A percentile compares a stretch with the other conserved stretches of the same genome.
Conservation (phyloP, 1,140 invertebrate genomes). For the Drosophila orena region DNA sequence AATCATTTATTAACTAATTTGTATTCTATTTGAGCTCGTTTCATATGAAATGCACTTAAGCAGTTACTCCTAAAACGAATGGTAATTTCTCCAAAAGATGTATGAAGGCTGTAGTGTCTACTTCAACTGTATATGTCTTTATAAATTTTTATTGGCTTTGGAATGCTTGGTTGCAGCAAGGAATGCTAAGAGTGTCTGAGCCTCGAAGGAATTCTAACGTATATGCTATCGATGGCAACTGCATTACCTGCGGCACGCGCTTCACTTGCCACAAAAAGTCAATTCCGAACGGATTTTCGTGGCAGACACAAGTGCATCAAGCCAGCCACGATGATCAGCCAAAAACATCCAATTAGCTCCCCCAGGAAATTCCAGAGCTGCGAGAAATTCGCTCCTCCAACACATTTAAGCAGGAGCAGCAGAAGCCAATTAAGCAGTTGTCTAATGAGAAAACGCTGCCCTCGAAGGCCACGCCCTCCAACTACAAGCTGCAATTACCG, state of each 20-base stretch:
- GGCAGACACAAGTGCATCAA: constrained; percentile 8
- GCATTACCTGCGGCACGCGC: constrained; percentile 21
- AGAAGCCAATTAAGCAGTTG: constrained; percentile 64
- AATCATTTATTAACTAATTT: not conserved
- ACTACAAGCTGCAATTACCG: constrained; percentile 51
- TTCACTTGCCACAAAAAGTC: constrained; percentile 19
- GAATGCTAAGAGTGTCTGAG: not conserved
- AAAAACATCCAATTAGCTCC: constrained; percentile 46
- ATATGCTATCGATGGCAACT: constrained; percentile 21
- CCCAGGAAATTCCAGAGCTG: constrained; percentile 18
- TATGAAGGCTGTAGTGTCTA: no score
- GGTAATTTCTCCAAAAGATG: no score
- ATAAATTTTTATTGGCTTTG: not conserved
- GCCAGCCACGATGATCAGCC: constrained; percentile 21
- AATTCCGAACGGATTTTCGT: constrained; percentile 32
- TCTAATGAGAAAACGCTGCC: constrained; percentile 39
- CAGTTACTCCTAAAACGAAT: no score
- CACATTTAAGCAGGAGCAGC: constrained; percentile 3
- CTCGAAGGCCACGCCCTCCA: constrained; percentile 36
- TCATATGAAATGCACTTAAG: no score
- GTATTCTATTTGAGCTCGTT: no score
- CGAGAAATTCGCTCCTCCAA: not conserved
- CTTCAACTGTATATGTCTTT: no score
- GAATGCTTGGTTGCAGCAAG: constrained; percentile 6
- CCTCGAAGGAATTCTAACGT: constrained; percentile 6